These are phyloP conservation scores for Buteo buteo DNA, from an alignment of 2,113 vertebrate genomes.

Conservation along the genomic window DNA sequence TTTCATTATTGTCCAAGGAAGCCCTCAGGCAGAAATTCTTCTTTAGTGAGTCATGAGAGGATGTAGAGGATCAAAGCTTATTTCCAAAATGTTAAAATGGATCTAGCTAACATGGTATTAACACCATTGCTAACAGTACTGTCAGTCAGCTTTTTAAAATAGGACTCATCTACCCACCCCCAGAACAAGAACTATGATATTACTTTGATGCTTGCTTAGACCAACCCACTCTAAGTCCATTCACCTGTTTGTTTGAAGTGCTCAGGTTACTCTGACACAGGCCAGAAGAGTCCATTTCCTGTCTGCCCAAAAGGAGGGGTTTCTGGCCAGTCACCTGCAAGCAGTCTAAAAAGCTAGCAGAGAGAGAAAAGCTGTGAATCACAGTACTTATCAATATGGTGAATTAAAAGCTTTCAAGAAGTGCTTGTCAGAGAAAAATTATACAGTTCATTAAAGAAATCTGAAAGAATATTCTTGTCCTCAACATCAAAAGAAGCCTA, in stretches of 20 bases:
- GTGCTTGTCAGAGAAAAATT: not conserved
- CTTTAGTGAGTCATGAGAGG: not conserved
- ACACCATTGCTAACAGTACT: not conserved
- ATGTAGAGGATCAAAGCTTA: constrained; percentile 47
- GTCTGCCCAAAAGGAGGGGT: constrained; percentile 68
- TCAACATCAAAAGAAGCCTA: not conserved
- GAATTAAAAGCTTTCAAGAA: not conserved
- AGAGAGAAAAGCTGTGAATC: not conserved
- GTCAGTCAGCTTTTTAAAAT: not conserved
- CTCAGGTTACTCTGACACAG: constrained; percentile 67
- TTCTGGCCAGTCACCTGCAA: constrained; percentile 71
- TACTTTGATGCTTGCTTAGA: constrained; percentile 6
- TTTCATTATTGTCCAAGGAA: constrained; percentile 1
- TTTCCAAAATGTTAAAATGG: not conserved
- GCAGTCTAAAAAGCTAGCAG: constrained; percentile 75
- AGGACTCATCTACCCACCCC: constrained; percentile 4
- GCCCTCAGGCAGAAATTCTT: constrained; percentile 10
- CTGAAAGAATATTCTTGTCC: not conserved
- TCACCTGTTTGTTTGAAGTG: constrained; percentile 83
- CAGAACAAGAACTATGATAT: not conserved
- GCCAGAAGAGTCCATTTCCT: constrained; percentile 53
- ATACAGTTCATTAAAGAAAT: not conserved
- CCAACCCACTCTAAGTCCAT: constrained; percentile 9
- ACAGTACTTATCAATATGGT: not conserved
- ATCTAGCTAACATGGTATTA: not conserved